Percentiles rank a stretch among this genome's conserved stretches.
These are phyloP conservation scores for Drosophila equinoxialis DNA, from an alignment of 1,140 invertebrate genomes.

Conservation along the genomic window DNA sequence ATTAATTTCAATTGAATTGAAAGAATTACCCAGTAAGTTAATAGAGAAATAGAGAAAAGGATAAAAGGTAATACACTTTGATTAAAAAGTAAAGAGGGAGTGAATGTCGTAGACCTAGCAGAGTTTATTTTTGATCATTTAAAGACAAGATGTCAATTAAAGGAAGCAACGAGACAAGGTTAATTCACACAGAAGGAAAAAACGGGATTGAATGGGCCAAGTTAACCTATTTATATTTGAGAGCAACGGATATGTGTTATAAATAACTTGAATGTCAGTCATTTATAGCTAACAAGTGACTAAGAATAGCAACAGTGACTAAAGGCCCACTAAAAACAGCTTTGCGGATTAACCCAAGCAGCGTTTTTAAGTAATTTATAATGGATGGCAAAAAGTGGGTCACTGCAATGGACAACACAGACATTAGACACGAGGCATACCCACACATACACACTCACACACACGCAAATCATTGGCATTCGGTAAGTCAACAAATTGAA, in stretches of 20 bases:
- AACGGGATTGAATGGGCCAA: too few species aligned
- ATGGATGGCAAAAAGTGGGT: constrained; percentile 54
- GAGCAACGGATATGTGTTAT: not conserved
- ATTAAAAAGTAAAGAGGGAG: too few species aligned
- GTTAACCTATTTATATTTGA: not conserved
- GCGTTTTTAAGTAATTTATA: constrained; percentile 49
- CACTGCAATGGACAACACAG: constrained; percentile 43
- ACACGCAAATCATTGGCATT: constrained; percentile 21
- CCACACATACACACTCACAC: constrained; percentile 27
- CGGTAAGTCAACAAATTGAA: constrained; percentile 60
- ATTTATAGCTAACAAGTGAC: constrained; percentile 14
- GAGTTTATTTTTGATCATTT: too few species aligned
- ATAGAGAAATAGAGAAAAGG: too few species aligned
- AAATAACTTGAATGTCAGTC: constrained; percentile 9
- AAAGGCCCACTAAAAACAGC: constrained; percentile 39
- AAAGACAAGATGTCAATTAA: too few species aligned
- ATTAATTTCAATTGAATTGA: too few species aligned
- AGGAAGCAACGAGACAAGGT: too few species aligned
- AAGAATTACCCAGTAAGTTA: too few species aligned
- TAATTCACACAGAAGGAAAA: too few species aligned
- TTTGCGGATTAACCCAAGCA: constrained; percentile 53
- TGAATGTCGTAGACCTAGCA: too few species aligned
- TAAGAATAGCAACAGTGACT: constrained; percentile 33
- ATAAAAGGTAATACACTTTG: too few species aligned
- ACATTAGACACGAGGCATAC: constrained; percentile 1